A percentile compares a stretch with the other conserved stretches of the same genome.
phyloP scores from a whole-genome alignment of 2,797 vertebrate species.

The Melopsittacus undulatus region DNA sequence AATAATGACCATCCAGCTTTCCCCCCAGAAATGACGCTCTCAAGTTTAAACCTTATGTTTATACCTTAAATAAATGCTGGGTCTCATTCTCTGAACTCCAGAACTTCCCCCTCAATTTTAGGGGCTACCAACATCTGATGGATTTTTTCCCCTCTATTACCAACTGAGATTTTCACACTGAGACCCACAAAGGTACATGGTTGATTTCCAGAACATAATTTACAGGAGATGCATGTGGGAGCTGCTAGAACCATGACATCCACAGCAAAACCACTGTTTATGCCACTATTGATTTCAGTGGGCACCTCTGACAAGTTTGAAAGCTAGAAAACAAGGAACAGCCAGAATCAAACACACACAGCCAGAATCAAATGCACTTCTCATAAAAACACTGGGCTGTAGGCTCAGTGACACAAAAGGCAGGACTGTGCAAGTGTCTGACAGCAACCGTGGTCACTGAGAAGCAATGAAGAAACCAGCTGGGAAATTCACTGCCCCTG shows the following conservation, averaged over 20 bases:
- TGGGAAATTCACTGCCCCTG: background rate
- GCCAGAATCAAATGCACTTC: background rate
- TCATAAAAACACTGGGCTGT: accelerated
- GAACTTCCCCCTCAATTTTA: background rate
- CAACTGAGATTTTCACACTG: background rate
- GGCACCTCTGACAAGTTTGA: background rate
- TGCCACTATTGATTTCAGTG: background rate
- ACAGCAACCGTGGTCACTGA: accelerated
- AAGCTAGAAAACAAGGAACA: background rate
- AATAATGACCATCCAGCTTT: background rate
- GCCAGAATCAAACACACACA: background rate
- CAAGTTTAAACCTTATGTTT: background rate
- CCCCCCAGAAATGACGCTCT: background rate
- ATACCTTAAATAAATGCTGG: background rate
- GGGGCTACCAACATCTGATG: accelerated
- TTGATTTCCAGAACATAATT: background rate
- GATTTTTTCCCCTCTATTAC: background rate
- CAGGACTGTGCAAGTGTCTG: background rate
- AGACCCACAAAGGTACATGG: background rate
- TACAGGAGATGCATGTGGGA: background rate
- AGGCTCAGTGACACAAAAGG: background rate
- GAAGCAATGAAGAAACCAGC: background rate
- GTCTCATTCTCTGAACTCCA: background rate
- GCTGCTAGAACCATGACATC: background rate
- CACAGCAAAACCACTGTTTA: background rate